Base-by-base conservation (phyloP, 2,113 vertebrate genomes). In the Petromus typicus region DNA sequence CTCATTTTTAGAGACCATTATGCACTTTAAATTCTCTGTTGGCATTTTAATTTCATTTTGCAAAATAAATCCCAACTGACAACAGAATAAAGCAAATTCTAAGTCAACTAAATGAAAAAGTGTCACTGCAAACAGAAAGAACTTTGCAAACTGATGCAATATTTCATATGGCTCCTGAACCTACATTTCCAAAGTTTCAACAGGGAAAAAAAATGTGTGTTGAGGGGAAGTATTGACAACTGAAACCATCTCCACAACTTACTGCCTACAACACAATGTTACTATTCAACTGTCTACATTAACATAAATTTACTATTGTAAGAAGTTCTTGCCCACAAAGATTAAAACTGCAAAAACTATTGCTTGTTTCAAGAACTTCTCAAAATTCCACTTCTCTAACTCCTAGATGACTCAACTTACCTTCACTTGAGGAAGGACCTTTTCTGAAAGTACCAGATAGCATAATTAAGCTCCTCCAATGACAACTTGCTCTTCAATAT, bases 21-120 rank as follows among this genome's bases (percentile, higher is more conserved):
- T 96, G 95, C 89, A 95, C 96, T 97, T 96, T 97, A 95, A 98
- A 98, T 97, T 97, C 90, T 96, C 96, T 97, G 96, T 97, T 97
- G 96, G 97, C 96, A 97, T 98, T 98, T 97, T 97, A 95, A 98
- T 97, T 98, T 95, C 95, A 93, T 98, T 97, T 97, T 97, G 86
- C 95, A 96, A 97, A 97, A 97, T 95, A 97, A 97, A 97, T 97
- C 96, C 93, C 96, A 97, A 97, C 96, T 97, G 97, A 98, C 96
- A 97, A 97, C 96, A 97, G 96, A 97, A 95, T 97, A 97, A 96
- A 97, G 93, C 96, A 97, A 98, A 98, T 97, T 97, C 97, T 96
- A 97, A 97, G 97, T 97, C 97, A 97, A 97, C 97, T 96, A 94
- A 96, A 89, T 88, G 66, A 96, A 95, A 96, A 96, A 97, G 97